phyloP scores from a whole-genome alignment of 2,797 vertebrate species.

The Clarias fuscus region DNA sequence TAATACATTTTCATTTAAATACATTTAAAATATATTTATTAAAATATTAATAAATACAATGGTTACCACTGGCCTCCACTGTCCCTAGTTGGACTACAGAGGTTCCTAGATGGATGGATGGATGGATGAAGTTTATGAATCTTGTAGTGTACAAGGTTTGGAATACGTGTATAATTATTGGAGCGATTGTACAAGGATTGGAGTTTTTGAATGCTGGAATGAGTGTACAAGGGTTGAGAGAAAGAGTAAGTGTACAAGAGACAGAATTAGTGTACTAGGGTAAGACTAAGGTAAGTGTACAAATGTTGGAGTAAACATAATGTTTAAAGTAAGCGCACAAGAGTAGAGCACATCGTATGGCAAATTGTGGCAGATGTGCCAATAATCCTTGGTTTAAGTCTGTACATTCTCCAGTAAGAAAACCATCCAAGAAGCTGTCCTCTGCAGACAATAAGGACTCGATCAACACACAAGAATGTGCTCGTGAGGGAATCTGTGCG shows the following conservation, averaged over 20 bases:
- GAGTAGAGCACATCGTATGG: background rate
- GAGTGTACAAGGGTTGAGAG: background rate
- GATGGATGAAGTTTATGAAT: background rate
- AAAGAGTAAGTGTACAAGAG: background rate
- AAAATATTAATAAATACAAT: no score
- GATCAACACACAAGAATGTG: conserved; percentile 44
- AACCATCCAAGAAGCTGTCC: conserved; percentile 40
- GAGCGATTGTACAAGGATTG: no score
- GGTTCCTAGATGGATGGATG: no score
- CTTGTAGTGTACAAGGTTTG: background rate
- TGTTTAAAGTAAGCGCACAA: background rate
- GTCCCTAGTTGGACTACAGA: no score
- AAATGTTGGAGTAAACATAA: background rate
- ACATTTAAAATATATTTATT: no score
- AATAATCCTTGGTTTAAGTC: conserved; percentile 9
- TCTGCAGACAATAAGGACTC: conserved; percentile 38
- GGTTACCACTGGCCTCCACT: no score
- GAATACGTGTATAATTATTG: no score
- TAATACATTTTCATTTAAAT: no score
- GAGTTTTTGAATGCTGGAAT: background rate
- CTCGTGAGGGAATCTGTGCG: conserved; percentile 43
- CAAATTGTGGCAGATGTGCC: conserved; percentile 44
- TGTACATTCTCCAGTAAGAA: conserved; percentile 41
- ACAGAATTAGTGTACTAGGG: no score
- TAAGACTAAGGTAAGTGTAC: background rate